A percentile compares a stretch with the other conserved stretches of the same genome.
Evolutionary conservation across 2,113 vertebrate genomes (phyloP).

Genomic region (Campylomormyrus tamandua): DNA sequence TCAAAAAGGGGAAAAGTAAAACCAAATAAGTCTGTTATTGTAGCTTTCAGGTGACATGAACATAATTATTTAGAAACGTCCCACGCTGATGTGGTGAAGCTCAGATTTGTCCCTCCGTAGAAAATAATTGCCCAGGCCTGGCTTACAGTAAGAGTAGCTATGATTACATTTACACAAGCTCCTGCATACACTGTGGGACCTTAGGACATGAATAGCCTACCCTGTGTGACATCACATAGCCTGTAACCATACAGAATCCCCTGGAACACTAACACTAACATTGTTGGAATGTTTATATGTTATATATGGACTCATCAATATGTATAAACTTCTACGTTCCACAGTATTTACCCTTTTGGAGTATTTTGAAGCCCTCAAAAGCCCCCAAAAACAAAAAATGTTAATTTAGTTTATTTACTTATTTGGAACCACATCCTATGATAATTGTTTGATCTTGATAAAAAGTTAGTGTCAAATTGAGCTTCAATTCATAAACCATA

Average conservation of each 20-base stretch:
- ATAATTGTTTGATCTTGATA: background rate
- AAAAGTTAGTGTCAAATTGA: background rate
- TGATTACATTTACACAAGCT: background rate
- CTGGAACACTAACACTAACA: constrained; percentile 5
- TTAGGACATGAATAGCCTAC: background rate
- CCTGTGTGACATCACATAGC: background rate
- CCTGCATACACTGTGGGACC: background rate
- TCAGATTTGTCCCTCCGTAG: too few species aligned
- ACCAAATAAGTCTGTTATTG: background rate
- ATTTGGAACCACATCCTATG: constrained; percentile 2
- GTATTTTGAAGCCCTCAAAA: background rate
- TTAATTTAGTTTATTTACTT: background rate
- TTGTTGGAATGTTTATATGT: constrained; percentile 5
- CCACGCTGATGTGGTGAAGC: background rate
- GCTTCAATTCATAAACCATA: background rate
- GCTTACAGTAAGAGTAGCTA: background rate
- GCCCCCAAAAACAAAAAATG: too few species aligned
- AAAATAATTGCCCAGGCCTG: background rate
- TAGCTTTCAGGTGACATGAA: background rate
- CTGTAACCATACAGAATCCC: constrained; percentile 8
- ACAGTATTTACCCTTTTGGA: background rate
- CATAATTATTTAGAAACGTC: background rate
- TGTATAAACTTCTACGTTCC: background rate
- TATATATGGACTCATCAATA: background rate
- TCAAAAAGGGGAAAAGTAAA: background rate